Evolutionary conservation across 37 sponge, comb jelly and placozoan species (phyloP).

Genomic region (Geodia barretti): DNA sequence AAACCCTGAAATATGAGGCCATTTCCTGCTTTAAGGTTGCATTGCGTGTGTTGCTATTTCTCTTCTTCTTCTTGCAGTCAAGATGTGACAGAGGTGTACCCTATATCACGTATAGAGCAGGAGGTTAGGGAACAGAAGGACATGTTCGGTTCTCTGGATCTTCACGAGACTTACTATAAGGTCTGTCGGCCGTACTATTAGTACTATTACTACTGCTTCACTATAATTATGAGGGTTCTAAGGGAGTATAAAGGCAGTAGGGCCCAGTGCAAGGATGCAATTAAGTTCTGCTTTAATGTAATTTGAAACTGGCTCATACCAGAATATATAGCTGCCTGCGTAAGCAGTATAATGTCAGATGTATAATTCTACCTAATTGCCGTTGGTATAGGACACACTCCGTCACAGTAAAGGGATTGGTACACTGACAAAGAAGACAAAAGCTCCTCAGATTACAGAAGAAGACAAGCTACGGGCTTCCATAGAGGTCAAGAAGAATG

Average conservation of each 20-base stretch:
- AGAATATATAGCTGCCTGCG: no score
- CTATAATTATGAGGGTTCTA: no score
- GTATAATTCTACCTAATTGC: not conserved
- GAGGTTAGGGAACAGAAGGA: slow-evolving; percentile 66
- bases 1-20: no score
- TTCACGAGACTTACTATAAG: slow-evolving; percentile 60
- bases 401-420: slow-evolving; percentile 50
- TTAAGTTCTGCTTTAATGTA: no score
- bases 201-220: no score
- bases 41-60: not conserved
- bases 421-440: slow-evolving; percentile 63
- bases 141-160: slow-evolving; percentile 28
- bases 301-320: no score
- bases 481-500: slow-evolving; percentile 58
- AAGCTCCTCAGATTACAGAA: slow-evolving; percentile 57
- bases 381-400: slow-evolving; percentile 41
- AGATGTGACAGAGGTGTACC: slow-evolving; percentile 72
- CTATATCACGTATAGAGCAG: slow-evolving; percentile 42
- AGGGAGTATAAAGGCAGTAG: no score
- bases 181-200: slow-evolving; percentile 25
- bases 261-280: no score
- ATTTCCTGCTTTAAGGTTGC: not conserved
- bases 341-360: not conserved
- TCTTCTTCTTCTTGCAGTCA: slow-evolving; percentile 27
- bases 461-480: slow-evolving; percentile 47